Evolutionary conservation across 2,888 invertebrate species (phyloP), one percentile per base, ranked within the genome.

Genomic region (Zaprionus bogoriensis): DNA sequence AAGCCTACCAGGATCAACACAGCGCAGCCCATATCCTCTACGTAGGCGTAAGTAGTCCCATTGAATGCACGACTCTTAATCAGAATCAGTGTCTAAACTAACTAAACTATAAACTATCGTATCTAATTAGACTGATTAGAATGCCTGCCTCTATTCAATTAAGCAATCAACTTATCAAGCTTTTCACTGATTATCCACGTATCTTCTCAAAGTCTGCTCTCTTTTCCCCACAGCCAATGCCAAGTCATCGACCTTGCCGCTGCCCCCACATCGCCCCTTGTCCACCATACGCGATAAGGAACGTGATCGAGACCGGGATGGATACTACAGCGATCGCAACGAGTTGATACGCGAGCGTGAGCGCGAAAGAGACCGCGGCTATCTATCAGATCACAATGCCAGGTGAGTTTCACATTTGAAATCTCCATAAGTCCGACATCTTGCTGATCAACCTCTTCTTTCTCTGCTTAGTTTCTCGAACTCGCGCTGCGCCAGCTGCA

Each of bases 241-340:
- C 88, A 95, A 96, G 86, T 96, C 96, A 19, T 96, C 96, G 39
- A 96, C 96, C 2, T 92, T 96, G 87, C 96, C 96, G 32, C 92
- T 95, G 71, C 95, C 95, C 32, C 96, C 96, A 89, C 92, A 94
- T 67, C 93, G 94, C 57, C 93, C 93, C 51, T 87, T 91, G 57
- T 92, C 93, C 7, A 80, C 83, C 17, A 74, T 89, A 46, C 81
- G 89, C 32, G 94, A 94, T 66, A 91, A 93, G 76, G 92, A 93
- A 74, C 92, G 92, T 78, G 93, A 93, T 87, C 92, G 93, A 63
- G 94, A 94, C 73, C 93, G 96, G 19, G 96, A 97, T 88, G 97
- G 97, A 48, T 97, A 97, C 90, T 97, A 97, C 90, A 94, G 96
- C 89, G 97, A 97, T 91, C 94, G 96, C 74, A 97, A 97, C 89